Conservation (phyloP, 2,797 vertebrate genomes). For the Rhynchonycteris naso region DNA sequence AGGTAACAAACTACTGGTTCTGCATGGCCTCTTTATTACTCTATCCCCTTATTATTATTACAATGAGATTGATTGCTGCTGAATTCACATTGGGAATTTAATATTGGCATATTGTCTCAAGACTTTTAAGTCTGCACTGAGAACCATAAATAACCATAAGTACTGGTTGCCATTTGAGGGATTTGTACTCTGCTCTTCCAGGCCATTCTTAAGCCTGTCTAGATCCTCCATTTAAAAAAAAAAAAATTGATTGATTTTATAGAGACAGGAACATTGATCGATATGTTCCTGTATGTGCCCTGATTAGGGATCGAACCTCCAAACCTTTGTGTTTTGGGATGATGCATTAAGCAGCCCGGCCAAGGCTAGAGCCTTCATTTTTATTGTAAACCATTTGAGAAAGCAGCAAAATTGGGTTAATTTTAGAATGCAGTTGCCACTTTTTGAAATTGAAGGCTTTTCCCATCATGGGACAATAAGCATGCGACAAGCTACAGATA, state of each 20-base stretch:
- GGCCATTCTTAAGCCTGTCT: slow-evolving; percentile 35
- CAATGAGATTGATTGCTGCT: not conserved
- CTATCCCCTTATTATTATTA: slow-evolving; percentile 32
- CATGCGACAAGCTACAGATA: not conserved
- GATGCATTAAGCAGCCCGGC: too few species aligned
- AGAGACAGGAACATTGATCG: too few species aligned
- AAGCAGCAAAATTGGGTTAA: slow-evolving; percentile 47
- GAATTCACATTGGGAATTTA: slow-evolving; percentile 8
- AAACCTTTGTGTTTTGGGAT: too few species aligned
- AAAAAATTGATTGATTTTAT: too few species aligned
- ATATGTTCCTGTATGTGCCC: too few species aligned
- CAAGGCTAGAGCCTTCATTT: slow-evolving; percentile 34
- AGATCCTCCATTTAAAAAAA: slow-evolving; percentile 34
- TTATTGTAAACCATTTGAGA: slow-evolving; percentile 61
- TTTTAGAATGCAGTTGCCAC: slow-evolving; percentile 62
- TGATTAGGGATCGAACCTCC: too few species aligned
- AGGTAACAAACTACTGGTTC: slow-evolving; percentile 89
- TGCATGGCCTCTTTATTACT: slow-evolving; percentile 86
- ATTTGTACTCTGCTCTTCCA: slow-evolving; percentile 22
- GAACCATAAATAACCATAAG: slow-evolving; percentile 17
- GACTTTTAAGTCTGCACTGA: slow-evolving; percentile 21
- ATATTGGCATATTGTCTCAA: slow-evolving; percentile 42
- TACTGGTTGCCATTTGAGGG: not conserved
- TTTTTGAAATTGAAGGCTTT: slow-evolving; percentile 62
- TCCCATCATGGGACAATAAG: not conserved